Evolutionary conservation across 2,888 invertebrate genomes (phyloP), one percentile per base, ranked within the genome.

Genomic region (Rhamnusium bicolor): DNA sequence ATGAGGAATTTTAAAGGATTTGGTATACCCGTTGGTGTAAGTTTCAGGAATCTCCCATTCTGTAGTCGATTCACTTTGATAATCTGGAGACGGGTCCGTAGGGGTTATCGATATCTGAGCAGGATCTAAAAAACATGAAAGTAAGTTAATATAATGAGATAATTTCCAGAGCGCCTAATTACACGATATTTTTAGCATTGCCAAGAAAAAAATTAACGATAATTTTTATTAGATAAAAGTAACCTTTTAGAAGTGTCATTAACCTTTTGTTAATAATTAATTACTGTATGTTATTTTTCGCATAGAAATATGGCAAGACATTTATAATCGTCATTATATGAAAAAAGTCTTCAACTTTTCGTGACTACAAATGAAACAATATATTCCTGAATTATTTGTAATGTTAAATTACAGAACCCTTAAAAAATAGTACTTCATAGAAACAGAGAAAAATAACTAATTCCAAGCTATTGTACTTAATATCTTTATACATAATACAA

Each of bases 1-100:
- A 72, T 82, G 80, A 58, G 84, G 76, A 56, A 83, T 75, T 71
- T 71, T 71, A 19, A 78, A 71, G 19, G 72, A 49, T 62, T 72
- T 73, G 51, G 53, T 73, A 71, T 81, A 81, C 81, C 81, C 81
- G 71, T 81, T 80, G 65, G 54, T 62, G 32, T n/a, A 19, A 56
- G 58, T 19, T 12, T 46, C 24, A 10, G 66, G 80, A 19, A 76
- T 47, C 8, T 75, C 73, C 76, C 78, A 75, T 5, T 74, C 73
- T 6, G 66, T 7, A 10, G 40, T n/a, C 18, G 21, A 12, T 16
- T 51, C 49, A 54, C n/a, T 70, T 19, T 21, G n/a, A 16, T 3
- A 14, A 51, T 16, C 60, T 14, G 46, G 12, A 1, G 51, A 51
- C 29, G 53, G 12, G 14, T 54, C 24, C 3, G 12, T 14, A 32